Evolutionary conservation across 2,113 vertebrate genomes (phyloP).

Genomic region (Morone chrysops): DNA sequence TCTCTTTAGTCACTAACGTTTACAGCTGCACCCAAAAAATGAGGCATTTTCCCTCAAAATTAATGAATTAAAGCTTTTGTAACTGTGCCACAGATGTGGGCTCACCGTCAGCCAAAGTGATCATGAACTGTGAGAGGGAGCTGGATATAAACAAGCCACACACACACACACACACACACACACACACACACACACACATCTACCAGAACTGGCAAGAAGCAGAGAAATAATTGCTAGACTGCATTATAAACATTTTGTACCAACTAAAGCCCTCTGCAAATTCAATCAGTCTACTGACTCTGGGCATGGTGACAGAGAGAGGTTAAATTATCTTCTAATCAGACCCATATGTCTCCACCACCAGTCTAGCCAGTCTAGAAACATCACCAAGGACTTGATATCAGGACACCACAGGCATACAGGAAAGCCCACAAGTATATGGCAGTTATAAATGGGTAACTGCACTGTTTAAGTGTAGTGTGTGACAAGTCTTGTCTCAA

Average conservation of each 20-base stretch:
- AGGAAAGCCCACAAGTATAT: conserved; percentile 60
- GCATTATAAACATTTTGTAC: conserved; percentile 82
- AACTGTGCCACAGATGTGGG: conserved; percentile 45
- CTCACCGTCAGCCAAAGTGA: conserved; percentile 52
- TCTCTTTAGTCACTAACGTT: conserved; percentile 8
- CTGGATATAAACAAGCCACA: conserved; percentile 54
- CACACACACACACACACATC: conserved; percentile 41
- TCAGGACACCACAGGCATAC: conserved; percentile 60
- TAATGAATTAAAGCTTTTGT: conserved; percentile 56
- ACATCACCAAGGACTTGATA: conserved; percentile 68
- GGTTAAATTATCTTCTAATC: conserved; percentile 82
- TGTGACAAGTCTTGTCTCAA: conserved; percentile 29
- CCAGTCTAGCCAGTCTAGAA: conserved; percentile 72
- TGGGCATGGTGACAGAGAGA: conserved; percentile 76
- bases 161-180: conserved; percentile 24
- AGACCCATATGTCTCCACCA: conserved; percentile 83
- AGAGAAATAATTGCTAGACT: conserved; percentile 78
- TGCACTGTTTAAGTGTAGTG: conserved; percentile 16
- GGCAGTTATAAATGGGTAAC: conserved; percentile 55
- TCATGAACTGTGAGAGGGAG: conserved; percentile 47
- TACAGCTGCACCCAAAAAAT: conserved; percentile 30
- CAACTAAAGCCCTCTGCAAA: conserved; percentile 79
- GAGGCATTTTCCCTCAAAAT: conserved; percentile 16
- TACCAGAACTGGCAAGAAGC: conserved; percentile 66
- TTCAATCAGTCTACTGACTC: conserved; percentile 82